phyloP scores from a whole-genome alignment of 2,797 vertebrate species.

The Danio kyathit region DNA sequence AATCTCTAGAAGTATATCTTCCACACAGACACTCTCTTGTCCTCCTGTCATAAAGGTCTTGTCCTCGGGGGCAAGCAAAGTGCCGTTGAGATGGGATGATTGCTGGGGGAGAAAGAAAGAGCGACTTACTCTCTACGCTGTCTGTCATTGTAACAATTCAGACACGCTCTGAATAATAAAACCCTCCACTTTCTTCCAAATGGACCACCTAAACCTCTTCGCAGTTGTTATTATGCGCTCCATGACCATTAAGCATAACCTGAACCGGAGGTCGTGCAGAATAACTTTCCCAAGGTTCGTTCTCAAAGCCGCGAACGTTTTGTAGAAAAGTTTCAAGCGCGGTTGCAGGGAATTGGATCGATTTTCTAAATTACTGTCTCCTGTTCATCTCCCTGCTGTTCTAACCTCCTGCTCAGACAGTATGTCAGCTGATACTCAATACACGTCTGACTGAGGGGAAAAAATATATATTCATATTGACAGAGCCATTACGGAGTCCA shows the following conservation, averaged over 20 bases:
- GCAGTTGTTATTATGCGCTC: background rate
- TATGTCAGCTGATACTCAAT: slow-evolving; percentile 52
- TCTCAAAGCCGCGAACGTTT: slow-evolving; percentile 17
- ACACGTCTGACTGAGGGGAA: slow-evolving; percentile 40
- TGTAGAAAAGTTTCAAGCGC: slow-evolving; percentile 41
- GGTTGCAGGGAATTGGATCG: slow-evolving; percentile 32
- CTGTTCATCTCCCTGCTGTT: slow-evolving; percentile 38
- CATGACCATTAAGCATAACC: slow-evolving; percentile 14
- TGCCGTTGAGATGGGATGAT: slow-evolving; percentile 47
- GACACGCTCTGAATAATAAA: slow-evolving; percentile 37
- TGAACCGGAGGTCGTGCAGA: background rate
- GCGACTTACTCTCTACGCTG: slow-evolving; percentile 20
- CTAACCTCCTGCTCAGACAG: slow-evolving; percentile 35
- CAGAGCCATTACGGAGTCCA: slow-evolving; percentile 50
- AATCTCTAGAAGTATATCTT: slow-evolving; percentile 47
- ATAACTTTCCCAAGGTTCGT: slow-evolving; percentile 5
- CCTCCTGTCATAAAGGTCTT: slow-evolving; percentile 56
- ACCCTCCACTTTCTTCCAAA: slow-evolving; percentile 21
- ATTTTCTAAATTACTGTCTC: slow-evolving; percentile 52
- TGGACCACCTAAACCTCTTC: slow-evolving; percentile 20
- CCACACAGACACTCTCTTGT: slow-evolving; percentile 48
- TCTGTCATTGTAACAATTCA: slow-evolving; percentile 51
- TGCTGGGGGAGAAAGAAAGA: slow-evolving; percentile 26
- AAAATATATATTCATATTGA: slow-evolving; percentile 51
- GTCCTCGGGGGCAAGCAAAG: slow-evolving; percentile 54